Evolutionary conservation across 1,140 invertebrate genomes (phyloP), one percentile per base, ranked within the genome.

Genomic region (Drosophila carrolli): DNA sequence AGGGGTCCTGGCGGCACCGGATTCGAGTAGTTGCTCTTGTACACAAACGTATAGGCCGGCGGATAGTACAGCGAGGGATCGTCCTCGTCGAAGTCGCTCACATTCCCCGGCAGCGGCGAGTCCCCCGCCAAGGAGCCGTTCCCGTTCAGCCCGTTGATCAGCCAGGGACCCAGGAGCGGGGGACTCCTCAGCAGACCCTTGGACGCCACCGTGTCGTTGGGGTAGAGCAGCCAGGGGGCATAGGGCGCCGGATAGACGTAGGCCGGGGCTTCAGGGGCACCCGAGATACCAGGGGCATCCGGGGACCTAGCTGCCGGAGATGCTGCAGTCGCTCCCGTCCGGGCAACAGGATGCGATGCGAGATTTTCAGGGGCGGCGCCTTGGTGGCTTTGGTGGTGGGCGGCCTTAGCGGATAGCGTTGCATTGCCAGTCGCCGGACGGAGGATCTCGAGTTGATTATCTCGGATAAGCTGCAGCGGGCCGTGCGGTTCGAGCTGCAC

Each of bases 31-130:
- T 97, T 96, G 79, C 94, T 95, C 68, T 94, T 94, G 92, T 97
- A 97, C 63, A 95, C 95, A 93, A 97, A 97, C 93, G 96, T 97
- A 93, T 97, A 97, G 2, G 96, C 96, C 77, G 97, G 96, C 66
- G 97, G 97, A 94, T 97, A 97, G 85, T 97, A 97, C 14, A 97
- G 95, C 54, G 97, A 97, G 81, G 97, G 97, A 93, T 97, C 97
- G 92, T 97, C 96, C 92, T 97, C 96, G 93, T 97, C 97, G 89
- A 96, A 95, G 50, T 95, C 94, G n/a, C 75, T 77, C 55, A 83
- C 75, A 19, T 80, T 77, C 19, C 41, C 75, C 0, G 79, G 80
- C 1, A 92, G 46, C 1, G 58, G 44, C 0, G 27, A 37, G 0
- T 75, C 43, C 0, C 29, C 73, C 0, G 47, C 6, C 1, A 59